Evolutionary conservation across 2,797 vertebrate species (phyloP).

Genomic region (Australoheros facetus): DNA sequence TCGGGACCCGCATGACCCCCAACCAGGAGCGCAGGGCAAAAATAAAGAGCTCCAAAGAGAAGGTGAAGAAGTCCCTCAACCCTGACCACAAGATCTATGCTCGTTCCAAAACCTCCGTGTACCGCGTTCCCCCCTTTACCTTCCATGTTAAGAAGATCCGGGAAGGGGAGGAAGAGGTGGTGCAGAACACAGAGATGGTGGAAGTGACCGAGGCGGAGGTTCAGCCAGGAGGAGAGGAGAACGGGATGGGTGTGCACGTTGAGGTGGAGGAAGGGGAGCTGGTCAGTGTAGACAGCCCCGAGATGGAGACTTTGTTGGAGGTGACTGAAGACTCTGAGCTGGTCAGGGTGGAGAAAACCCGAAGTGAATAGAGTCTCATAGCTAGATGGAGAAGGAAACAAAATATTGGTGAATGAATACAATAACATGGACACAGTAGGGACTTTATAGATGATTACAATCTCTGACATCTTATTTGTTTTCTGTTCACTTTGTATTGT

Average conservation of each 20-base stretch:
- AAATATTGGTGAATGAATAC: constrained; percentile 32
- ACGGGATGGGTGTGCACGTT: constrained; percentile 58
- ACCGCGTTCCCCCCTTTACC: constrained; percentile 97
- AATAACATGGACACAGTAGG: constrained; percentile 58
- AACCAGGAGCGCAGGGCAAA: constrained; percentile 90
- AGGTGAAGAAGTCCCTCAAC: constrained; percentile 92
- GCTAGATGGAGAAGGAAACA: constrained; percentile 26
- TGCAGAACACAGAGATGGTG: constrained; percentile 84
- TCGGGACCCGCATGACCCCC: constrained; percentile 90
- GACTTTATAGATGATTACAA: constrained; percentile 65
- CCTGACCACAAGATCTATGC: constrained; percentile 89
- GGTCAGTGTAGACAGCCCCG: constrained; percentile 75
- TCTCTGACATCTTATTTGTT: constrained; percentile 42
- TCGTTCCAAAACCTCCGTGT: constrained; percentile 92
- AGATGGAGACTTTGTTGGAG: constrained; percentile 86
- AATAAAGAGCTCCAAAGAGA: constrained; percentile 90
- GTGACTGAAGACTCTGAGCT: constrained; percentile 89
- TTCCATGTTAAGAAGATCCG: constrained; percentile 98
- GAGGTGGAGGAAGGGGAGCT: constrained; percentile 78
- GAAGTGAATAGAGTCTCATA: constrained; percentile 78
- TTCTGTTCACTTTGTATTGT: constrained; percentile 61
- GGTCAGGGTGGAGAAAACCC: constrained; percentile 83
- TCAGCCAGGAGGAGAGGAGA: constrained; percentile 58
- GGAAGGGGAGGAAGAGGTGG: constrained; percentile 84
- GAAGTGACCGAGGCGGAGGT: constrained; percentile 79